These are phyloP conservation scores for Pollimyrus isidori DNA, from an alignment of 2,113 vertebrate species.

Conservation along the genomic window DNA sequence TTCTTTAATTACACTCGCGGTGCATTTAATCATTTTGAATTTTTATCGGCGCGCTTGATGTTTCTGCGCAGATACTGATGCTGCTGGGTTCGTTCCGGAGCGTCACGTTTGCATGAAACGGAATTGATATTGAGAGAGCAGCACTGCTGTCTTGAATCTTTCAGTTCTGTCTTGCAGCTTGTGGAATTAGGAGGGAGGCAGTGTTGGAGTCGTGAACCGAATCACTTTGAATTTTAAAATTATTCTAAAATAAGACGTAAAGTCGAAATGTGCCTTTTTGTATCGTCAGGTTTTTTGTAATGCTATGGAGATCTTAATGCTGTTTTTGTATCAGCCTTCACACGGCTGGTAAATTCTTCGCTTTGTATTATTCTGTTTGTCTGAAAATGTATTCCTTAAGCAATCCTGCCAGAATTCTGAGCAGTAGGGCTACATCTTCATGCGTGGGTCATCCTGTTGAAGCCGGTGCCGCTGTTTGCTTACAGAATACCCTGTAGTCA, in stretches of 20 bases:
- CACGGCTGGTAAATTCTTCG: background rate
- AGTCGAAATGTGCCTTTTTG: background rate
- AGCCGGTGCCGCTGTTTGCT: background rate
- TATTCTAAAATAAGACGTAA: background rate
- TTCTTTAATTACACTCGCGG: slow-evolving; percentile 7
- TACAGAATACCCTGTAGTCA: background rate
- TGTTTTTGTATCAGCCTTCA: background rate
- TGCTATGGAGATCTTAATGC: background rate
- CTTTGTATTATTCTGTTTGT: background rate
- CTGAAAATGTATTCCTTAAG: background rate
- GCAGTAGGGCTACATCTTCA: background rate
- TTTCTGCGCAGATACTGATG: slow-evolving; percentile 27
- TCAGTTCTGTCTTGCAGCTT: background rate
- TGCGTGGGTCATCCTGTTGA: background rate
- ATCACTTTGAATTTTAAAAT: slow-evolving; percentile 3
- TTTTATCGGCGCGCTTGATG: background rate
- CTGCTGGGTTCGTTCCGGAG: slow-evolving; percentile 19
- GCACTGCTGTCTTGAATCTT: background rate
- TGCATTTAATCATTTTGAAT: background rate
- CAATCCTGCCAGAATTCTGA: background rate
- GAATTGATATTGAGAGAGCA: background rate
- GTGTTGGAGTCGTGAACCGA: background rate
- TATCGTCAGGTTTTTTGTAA: background rate
- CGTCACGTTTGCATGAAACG: slow-evolving; percentile 1
- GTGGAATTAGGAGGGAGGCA: background rate